Evolutionary conservation across 2,888 invertebrate genomes (phyloP).

Genomic region (Torymus auratus): DNA sequence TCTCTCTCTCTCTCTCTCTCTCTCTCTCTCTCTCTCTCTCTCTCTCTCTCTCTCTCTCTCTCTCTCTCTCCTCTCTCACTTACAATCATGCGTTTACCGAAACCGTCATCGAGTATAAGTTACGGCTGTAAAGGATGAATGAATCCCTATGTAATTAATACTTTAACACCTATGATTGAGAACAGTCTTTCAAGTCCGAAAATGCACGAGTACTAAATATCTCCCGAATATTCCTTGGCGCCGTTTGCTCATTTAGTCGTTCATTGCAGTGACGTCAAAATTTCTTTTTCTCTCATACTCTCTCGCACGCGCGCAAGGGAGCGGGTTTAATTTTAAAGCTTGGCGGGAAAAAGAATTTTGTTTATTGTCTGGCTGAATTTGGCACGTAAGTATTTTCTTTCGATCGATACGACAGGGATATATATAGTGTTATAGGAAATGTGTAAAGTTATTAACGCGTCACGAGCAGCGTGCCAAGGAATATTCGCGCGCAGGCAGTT

Average conservation of each 20-base stretch:
- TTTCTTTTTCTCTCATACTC: background rate
- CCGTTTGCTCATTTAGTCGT: no score
- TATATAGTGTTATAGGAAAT: background rate
- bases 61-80: background rate
- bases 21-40: no score
- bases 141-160: conserved; percentile 44
- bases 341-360: conserved; percentile 31
- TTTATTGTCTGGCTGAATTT: conserved; percentile 56
- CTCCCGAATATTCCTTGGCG: conserved; percentile 53
- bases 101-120: conserved; percentile 43
- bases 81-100: conserved; percentile 48
- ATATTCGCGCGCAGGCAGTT: conserved; percentile 65
- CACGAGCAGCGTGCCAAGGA: conserved; percentile 57
- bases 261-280: background rate
- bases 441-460: background rate
- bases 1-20: no score
- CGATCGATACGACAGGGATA: no score
- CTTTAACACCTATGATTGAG: conserved; percentile 64
- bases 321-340: conserved; percentile 14
- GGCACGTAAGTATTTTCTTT: conserved; percentile 50
- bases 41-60: no score
- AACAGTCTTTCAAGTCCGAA: conserved; percentile 67
- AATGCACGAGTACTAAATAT: conserved; percentile 62
- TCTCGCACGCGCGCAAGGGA: no score
- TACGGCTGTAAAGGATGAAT: conserved; percentile 13